These are phyloP conservation scores for Nymphalis urticae DNA, from an alignment of 2,888 invertebrate species.

Conservation along the genomic window DNA sequence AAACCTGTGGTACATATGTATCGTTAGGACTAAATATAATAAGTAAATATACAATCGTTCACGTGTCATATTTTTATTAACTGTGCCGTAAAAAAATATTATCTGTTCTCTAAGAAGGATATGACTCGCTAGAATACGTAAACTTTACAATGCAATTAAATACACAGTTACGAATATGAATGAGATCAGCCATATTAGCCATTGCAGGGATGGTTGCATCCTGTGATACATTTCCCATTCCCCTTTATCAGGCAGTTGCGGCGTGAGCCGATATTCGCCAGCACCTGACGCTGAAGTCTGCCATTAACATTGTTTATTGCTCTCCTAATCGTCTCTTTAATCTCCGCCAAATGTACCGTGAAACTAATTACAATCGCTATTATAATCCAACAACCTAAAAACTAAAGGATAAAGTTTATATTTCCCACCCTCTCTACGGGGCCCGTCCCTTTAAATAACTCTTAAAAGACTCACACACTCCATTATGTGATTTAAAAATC, in stretches of 20 bases:
- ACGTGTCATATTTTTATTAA: no score
- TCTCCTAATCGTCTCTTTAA: slow-evolving; percentile 70
- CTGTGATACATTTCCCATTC: background rate
- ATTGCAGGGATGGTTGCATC: background rate
- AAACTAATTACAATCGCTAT: slow-evolving; percentile 60
- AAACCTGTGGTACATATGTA: no score
- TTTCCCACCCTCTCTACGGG: slow-evolving; percentile 38
- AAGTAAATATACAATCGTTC: no score
- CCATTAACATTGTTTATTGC: slow-evolving; percentile 72
- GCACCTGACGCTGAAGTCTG: slow-evolving; percentile 72
- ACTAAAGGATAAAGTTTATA: slow-evolving; percentile 44
- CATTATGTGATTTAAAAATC: slow-evolving; percentile 79
- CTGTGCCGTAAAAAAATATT: no score
- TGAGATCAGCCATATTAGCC: background rate
- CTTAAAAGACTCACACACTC: slow-evolving; percentile 70
- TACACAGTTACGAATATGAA: background rate
- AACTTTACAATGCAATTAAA: background rate
- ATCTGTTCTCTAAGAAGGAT: no score
- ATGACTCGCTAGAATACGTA: background rate
- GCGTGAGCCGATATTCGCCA: slow-evolving; percentile 43
- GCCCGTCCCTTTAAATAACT: slow-evolving; percentile 67
- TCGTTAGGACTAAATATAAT: no score
- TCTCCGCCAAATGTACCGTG: slow-evolving; percentile 61
- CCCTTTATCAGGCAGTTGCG: background rate
- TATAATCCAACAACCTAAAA: slow-evolving; percentile 40